Evolutionary conservation across 2,797 vertebrate genomes (phyloP), one percentile per base, ranked within the genome.

Genomic region (Cryptoprocta ferox): DNA sequence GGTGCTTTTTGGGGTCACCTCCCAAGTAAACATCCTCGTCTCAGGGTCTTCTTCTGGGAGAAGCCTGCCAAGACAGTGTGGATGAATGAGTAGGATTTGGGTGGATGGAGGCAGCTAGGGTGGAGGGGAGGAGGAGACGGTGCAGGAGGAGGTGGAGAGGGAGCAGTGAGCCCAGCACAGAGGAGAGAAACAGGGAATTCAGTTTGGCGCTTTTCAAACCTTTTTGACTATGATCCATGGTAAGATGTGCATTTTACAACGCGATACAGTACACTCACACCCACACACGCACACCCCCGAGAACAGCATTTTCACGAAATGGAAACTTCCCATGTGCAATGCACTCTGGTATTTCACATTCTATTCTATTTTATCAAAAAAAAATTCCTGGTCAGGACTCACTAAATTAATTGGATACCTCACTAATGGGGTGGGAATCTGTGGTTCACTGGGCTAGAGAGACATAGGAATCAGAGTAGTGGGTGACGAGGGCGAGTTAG

Each of bases 301-400:
- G 71, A 81, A 35, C 56, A 95, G 70, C 75, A 63, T 89, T 81
- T 87, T 86, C 68, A 71, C 24, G 42, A 94, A 76, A 91, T 80
- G 83, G 66, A 93, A 68, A n/a, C 24, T 80, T 95, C 79, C 59
- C 79, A 8, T 35, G 37, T 32, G 59, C 0, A 1, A 10, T 61
- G 45, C 24, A 68, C 2, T 73, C 68, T 24, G 28, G 56, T 82
- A 66, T 84, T 89, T 82, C 65, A 28, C 73, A 66, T 70, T 71
- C 61, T 78, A 5, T 42, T 75, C 68, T 75, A 7, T 84, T 76
- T 82, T 39, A 79, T 86, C 89, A 85, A 85, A 84, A 85, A 85
- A 84, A 93, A 94, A 90, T 71, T 85, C 65, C 73, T 61, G 11
- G 59, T 63, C 9, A 35, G 48, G 48, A 37, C 50, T 56, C 12